Evolutionary conservation across 2,888 invertebrate species (phyloP).

Genomic region (Pseudanteris insignis): DNA sequence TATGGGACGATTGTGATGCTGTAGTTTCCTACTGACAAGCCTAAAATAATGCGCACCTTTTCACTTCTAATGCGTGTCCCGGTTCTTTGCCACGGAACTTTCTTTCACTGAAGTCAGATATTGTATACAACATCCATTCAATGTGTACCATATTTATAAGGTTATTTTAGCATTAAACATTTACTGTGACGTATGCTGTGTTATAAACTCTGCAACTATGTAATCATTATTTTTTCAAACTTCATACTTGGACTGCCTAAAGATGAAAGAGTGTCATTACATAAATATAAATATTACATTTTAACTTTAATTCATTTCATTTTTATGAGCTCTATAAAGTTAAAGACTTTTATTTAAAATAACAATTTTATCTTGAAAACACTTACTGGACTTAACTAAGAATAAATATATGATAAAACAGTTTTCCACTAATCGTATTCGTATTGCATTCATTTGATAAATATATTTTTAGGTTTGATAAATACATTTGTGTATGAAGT

Average conservation of each 20-base stretch:
- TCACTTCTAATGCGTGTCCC: conserved; percentile 35
- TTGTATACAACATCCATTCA: conserved; percentile 32
- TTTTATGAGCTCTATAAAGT: background rate
- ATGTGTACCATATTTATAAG: conserved; percentile 37
- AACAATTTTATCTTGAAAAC: too few species aligned
- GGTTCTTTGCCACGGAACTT: conserved; percentile 33
- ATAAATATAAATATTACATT: too few species aligned
- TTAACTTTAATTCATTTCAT: background rate
- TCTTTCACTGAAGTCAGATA: conserved; percentile 35
- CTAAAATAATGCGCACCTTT: conserved; percentile 27
- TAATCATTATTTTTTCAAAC: conserved; percentile 34
- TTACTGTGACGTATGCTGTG: conserved; percentile 22
- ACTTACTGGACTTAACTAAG: too few species aligned
- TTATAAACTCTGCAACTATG: conserved; percentile 29
- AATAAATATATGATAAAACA: too few species aligned
- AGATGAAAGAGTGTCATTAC: too few species aligned
- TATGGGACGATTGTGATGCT: too few species aligned
- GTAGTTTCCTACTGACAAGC: too few species aligned
- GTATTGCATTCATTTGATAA: too few species aligned
- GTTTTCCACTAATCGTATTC: too few species aligned
- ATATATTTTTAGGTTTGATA: too few species aligned
- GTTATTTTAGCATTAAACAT: conserved; percentile 38
- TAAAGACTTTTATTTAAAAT: background rate
- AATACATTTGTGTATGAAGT: too few species aligned
- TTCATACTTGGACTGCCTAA: conserved; percentile 21